These are phyloP conservation scores for Eupithecia inturbata DNA, from an alignment of 2,888 invertebrate genomes.

Conservation along the genomic window DNA sequence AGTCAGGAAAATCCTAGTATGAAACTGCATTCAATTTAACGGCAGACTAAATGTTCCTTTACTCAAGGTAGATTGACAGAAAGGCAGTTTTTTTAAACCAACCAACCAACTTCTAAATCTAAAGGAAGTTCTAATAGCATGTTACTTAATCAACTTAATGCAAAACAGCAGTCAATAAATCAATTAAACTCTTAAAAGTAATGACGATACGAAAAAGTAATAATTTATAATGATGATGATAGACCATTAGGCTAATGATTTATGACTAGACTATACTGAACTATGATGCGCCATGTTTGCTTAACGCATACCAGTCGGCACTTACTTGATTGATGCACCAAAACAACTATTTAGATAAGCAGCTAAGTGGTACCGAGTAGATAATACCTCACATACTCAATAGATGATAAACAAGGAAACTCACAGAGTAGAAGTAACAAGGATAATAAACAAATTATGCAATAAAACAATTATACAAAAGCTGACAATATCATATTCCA, in stretches of 20 bases:
- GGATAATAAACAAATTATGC: constrained; percentile 2
- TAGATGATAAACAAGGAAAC: constrained; percentile 4
- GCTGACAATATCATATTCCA: constrained; percentile 5
- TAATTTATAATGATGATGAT: constrained; percentile 22
- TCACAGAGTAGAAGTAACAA: constrained; percentile 5
- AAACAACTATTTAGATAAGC: constrained; percentile 12
- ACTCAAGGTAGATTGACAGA: neutral
- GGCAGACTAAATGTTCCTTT: neutral
- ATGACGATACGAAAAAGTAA: constrained; percentile 19
- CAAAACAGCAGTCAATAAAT: constrained; percentile 16
- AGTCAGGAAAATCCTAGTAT: neutral
- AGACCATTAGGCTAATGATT: constrained; percentile 30
- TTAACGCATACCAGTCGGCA: constrained; percentile 23
- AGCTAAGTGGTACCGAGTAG: neutral
- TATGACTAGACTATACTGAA: constrained; percentile 19
- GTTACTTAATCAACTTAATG: neutral
- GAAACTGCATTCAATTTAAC: neutral
- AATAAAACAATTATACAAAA: constrained; percentile 2
- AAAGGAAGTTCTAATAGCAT: neutral
- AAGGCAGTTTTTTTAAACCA: neutral
- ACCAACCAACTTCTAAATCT: neutral
- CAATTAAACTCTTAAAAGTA: constrained; percentile 7
- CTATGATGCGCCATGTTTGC: constrained; percentile 25
- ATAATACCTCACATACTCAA: neutral
- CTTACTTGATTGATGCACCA: constrained; percentile 20